phyloP scores from a whole-genome alignment of 2,888 invertebrate species.

The Pardosa pseudoannulata region DNA sequence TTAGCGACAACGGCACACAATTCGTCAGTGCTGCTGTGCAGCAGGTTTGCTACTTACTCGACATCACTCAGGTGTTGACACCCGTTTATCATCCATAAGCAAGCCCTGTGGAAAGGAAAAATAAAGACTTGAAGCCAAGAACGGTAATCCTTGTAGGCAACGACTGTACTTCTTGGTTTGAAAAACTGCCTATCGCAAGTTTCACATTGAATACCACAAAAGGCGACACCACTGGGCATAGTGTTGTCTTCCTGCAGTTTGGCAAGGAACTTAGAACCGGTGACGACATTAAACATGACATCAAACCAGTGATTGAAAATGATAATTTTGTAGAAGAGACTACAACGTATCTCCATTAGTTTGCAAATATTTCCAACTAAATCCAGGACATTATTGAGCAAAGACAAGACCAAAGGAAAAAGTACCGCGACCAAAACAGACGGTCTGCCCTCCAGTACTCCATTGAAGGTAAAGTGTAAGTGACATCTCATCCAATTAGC shows the following conservation, averaged over 20 bases:
- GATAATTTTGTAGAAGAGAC: not conserved
- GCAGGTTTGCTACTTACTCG: not conserved
- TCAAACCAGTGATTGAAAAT: not conserved
- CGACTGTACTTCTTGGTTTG: not conserved
- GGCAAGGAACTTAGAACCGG: too few species aligned
- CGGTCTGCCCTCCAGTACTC: too few species aligned
- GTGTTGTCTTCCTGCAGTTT: not conserved
- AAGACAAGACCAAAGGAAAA: too few species aligned
- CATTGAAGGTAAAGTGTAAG: too few species aligned
- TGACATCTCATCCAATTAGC: too few species aligned
- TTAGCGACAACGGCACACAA: not conserved
- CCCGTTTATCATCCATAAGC: not conserved
- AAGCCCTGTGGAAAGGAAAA: not conserved
- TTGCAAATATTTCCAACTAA: too few species aligned
- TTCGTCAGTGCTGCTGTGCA: not conserved
- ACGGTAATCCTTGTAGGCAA: not conserved
- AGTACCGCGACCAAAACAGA: too few species aligned
- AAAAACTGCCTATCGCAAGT: not conserved
- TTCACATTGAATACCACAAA: not conserved
- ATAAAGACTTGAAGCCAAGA: too few species aligned
- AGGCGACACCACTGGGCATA: not conserved
- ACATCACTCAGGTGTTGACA: not conserved
- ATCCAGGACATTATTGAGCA: too few species aligned
- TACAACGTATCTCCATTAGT: too few species aligned
- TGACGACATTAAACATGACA: slow-evolving; percentile 46